Conservation (phyloP, 2,113 vertebrate genomes). For the Emydocephalus ijimae region DNA sequence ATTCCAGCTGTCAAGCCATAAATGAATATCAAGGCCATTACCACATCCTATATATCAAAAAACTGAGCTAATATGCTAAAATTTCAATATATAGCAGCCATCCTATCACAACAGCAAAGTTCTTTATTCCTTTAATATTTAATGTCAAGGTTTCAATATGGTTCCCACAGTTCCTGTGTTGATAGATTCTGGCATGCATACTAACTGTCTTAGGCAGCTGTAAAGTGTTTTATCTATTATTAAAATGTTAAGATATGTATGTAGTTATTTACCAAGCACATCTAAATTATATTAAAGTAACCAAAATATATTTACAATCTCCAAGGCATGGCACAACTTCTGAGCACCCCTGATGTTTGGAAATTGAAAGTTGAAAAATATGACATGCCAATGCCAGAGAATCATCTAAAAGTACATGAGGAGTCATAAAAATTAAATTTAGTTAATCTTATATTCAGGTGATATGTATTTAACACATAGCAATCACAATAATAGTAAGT, state of each 20-base stretch:
- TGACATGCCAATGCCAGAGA: background rate
- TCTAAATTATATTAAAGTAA: too few species aligned
- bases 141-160: background rate
- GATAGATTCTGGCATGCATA: background rate
- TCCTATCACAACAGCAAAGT: background rate
- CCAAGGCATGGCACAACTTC: too few species aligned
- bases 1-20: slow-evolving; percentile 6
- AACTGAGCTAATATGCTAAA: background rate
- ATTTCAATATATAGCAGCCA: slow-evolving; percentile 2
- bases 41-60: background rate
- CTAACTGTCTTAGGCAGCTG: background rate
- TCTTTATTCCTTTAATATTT: slow-evolving; percentile 6
- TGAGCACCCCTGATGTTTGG: too few species aligned
- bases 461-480: background rate
- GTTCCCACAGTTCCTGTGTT: background rate
- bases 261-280: too few species aligned
- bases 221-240: slow-evolving; percentile 15
- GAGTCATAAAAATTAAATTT: background rate
- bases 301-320: too few species aligned
- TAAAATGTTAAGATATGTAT: too few species aligned
- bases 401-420: background rate
- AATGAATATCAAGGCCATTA: background rate
- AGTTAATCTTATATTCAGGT: background rate
- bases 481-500: background rate
- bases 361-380: too few species aligned